Evolutionary conservation across 2,797 vertebrate genomes (phyloP).

Genomic region (Enteromius argenteus): DNA sequence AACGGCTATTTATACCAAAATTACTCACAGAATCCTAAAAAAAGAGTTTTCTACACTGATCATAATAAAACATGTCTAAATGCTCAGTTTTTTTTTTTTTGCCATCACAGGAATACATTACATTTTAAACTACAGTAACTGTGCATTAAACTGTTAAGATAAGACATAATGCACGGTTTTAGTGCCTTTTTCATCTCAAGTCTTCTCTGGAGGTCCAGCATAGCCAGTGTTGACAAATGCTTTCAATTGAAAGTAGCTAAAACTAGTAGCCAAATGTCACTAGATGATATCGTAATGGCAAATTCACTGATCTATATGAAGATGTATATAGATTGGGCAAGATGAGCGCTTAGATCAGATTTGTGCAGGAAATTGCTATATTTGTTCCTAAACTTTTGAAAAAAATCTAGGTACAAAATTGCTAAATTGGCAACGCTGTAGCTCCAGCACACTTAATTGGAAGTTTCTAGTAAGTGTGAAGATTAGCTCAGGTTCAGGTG

Average conservation of each 20-base stretch:
- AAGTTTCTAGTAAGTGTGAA: not conserved
- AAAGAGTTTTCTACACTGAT: not conserved
- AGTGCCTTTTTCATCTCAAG: not conserved
- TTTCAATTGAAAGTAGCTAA: too few species aligned
- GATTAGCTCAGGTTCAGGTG: not conserved
- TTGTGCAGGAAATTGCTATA: too few species aligned
- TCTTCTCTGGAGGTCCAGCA: not conserved
- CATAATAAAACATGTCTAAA: not conserved
- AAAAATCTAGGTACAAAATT: too few species aligned
- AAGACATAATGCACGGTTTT: too few species aligned
- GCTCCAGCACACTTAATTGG: not conserved
- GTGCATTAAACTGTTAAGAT: not conserved
- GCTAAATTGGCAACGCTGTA: not conserved
- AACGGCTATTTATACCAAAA: constrained; percentile 61
- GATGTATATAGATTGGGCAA: too few species aligned
- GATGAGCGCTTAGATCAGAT: too few species aligned
- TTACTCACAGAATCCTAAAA: constrained; percentile 39
- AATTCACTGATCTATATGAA: too few species aligned
- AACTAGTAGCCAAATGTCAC: too few species aligned
- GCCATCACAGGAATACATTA: not conserved
- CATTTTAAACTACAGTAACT: not conserved
- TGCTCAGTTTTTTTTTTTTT: not conserved
- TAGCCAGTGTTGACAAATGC: too few species aligned
- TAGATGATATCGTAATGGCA: too few species aligned
- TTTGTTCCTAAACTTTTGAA: too few species aligned